Conservation (phyloP, 1,140 invertebrate species). For the Oppia nitens region DNA sequence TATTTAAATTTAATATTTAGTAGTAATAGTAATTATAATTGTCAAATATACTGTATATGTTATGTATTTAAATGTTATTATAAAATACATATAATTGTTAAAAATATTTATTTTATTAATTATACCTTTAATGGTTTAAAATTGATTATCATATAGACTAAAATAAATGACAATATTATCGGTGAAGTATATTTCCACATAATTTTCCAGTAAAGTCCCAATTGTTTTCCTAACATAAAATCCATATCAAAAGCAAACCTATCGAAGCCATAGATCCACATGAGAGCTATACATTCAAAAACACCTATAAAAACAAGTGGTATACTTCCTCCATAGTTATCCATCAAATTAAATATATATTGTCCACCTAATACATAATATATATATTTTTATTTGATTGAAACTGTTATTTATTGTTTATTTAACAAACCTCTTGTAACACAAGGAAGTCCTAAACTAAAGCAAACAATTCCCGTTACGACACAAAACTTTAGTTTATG, state of each 20-base stretch:
- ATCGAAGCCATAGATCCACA: conserved; percentile 30
- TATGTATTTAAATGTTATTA: no score
- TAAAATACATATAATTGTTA: no score
- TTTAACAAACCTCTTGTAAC: conserved; percentile 21
- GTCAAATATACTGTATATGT: no score
- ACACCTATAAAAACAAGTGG: conserved; percentile 27
- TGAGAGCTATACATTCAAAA: conserved; percentile 28
- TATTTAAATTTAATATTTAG: no score
- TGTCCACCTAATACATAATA: conserved; percentile 23
- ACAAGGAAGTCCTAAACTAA: conserved; percentile 43
- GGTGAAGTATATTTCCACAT: conserved; percentile 28
- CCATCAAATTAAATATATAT: conserved; percentile 30
- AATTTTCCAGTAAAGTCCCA: conserved; percentile 27
- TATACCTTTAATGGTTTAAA: conserved; percentile 17
- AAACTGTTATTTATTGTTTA: no score
- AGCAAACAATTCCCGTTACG: conserved; percentile 48
- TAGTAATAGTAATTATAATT: no score
- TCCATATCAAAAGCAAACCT: conserved; percentile 25
- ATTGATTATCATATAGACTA: conserved; percentile 19
- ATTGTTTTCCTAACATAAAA: conserved; percentile 28
- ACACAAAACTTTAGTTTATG: conserved; percentile 54
- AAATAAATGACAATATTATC: conserved; percentile 23
- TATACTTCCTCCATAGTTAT: conserved; percentile 26
- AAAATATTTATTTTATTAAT: no score
- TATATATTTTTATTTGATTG: no score